These are phyloP conservation scores for Rallus limicola DNA, from an alignment of 2,113 vertebrate genomes.

Conservation along the genomic window DNA sequence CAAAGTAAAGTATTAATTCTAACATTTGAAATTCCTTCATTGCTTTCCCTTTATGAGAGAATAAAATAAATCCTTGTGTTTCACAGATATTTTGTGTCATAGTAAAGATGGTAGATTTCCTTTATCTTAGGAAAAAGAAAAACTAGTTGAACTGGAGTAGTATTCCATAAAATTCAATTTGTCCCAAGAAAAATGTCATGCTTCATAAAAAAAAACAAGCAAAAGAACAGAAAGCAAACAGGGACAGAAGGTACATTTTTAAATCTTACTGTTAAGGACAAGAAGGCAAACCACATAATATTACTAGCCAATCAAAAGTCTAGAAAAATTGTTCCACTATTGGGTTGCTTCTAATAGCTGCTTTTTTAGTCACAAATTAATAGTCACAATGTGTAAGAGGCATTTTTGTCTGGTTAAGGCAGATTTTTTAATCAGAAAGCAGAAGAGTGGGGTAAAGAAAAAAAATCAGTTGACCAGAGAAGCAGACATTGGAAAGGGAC, in stretches of 20 bases:
- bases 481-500: not conserved
- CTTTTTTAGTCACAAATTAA: not conserved
- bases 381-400: not conserved
- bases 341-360: not conserved
- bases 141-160: not conserved
- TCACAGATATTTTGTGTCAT: not conserved
- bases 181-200: not conserved
- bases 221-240: not conserved
- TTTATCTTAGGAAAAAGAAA: not conserved
- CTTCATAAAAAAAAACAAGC: not conserved
- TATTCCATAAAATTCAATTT: not conserved
- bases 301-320: not conserved
- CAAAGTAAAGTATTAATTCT: not conserved
- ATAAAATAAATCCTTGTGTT: not conserved
- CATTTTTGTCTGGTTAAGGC: not conserved
- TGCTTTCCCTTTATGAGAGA: not conserved
- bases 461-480: not conserved
- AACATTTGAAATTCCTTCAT: not conserved
- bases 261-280: not conserved
- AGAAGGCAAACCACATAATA: not conserved
- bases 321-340: not conserved
- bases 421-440: not conserved
- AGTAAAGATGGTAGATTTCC: not conserved
- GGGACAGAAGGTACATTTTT: not conserved
- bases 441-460: not conserved